Percentiles rank a stretch among this genome's conserved stretches.
phyloP scores from a whole-genome alignment of 2,113 vertebrate species.

The Neotoma lepida region DNA sequence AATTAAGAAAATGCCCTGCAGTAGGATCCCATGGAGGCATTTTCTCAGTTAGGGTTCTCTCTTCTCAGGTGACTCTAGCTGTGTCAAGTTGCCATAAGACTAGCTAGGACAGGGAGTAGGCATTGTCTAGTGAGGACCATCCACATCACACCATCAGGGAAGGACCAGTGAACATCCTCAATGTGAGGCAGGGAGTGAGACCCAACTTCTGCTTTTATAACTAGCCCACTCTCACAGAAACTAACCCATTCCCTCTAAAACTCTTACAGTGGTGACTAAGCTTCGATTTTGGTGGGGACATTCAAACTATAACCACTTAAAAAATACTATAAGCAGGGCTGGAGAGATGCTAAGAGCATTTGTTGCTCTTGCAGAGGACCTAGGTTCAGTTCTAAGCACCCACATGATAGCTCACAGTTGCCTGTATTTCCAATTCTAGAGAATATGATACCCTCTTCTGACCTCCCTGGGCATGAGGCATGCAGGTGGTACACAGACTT shows the following conservation, averaged over 20 bases:
- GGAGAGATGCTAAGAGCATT: background rate
- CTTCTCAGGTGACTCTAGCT: background rate
- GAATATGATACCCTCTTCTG: background rate
- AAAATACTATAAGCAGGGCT: background rate
- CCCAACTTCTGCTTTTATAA: background rate
- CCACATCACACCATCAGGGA: no score
- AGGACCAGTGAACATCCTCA: background rate
- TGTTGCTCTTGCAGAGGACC: background rate
- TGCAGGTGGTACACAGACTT: background rate
- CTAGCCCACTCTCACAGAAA: background rate
- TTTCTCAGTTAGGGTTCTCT: background rate
- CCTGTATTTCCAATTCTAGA: background rate
- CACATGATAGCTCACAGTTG: background rate
- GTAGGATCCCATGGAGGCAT: background rate
- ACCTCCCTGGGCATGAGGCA: background rate
- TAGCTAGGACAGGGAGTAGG: background rate
- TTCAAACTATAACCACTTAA: background rate
- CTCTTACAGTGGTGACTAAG: background rate
- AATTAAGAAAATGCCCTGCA: background rate
- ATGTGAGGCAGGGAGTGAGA: background rate
- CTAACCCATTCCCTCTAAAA: background rate
- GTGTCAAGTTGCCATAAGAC: background rate
- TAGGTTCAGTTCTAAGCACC: background rate
- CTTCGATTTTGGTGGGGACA: background rate
- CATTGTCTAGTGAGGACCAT: no score